Evolutionary conservation across 2,797 vertebrate species (phyloP).

Genomic region (Pseudochromis fuscus): DNA sequence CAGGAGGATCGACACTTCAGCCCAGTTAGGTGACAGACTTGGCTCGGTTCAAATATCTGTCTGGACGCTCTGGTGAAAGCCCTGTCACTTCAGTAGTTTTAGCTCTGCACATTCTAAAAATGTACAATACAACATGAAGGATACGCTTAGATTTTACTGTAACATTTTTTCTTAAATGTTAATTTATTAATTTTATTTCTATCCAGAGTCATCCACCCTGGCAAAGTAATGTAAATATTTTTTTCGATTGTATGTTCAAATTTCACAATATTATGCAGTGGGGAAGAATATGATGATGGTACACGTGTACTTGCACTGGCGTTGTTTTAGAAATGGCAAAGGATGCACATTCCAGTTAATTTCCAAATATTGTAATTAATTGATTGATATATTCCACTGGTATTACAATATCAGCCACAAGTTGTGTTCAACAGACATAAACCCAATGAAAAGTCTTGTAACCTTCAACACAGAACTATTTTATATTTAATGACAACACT

Average conservation of each 20-base stretch:
- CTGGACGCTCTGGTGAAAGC: slow-evolving; percentile 64
- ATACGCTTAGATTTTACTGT: not conserved
- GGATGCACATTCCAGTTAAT: no score
- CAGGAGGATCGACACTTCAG: slow-evolving; percentile 59
- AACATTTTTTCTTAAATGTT: not conserved
- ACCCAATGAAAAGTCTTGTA: not conserved
- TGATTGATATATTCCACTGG: no score
- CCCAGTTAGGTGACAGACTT: slow-evolving; percentile 64
- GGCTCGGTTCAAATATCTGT: slow-evolving; percentile 68
- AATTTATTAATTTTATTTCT: not conserved
- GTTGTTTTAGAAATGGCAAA: no score
- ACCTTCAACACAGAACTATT: not conserved
- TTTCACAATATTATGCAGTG: not conserved
- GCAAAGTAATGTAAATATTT: not conserved
- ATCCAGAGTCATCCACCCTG: not conserved
- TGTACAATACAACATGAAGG: not conserved
- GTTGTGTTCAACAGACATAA: slow-evolving; percentile 18
- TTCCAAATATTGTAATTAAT: no score
- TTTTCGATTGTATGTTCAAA: not conserved
- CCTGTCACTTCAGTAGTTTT: slow-evolving; percentile 31
- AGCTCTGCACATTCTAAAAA: slow-evolving; percentile 32
- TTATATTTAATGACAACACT: not conserved
- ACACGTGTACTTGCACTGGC: no score
- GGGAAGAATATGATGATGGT: not conserved
- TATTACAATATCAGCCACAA: no score